Base-by-base conservation (phyloP, 2,113 vertebrate species). In the Leptobrachium leishanense region DNA sequence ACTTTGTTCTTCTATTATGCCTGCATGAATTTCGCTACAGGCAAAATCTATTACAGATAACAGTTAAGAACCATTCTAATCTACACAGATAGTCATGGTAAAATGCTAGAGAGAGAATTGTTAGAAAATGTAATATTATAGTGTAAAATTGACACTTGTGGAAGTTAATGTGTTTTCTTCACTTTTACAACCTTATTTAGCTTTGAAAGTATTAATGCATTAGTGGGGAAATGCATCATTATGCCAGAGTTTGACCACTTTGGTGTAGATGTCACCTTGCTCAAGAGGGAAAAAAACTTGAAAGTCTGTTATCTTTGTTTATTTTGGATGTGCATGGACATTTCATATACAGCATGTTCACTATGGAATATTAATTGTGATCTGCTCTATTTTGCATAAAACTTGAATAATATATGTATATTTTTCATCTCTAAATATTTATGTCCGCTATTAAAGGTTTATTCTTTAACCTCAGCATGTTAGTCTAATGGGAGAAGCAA, bases 31-130 rank as follows among this genome's bases (percentile, higher is more conserved):
- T 92, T 93, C 88, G 92, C 93, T 92, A 88, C 88, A 86, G 92
- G 93, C 92, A 91, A 93, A 94, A 93, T 93, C 92, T 94, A 94
- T 94, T 93, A 93, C 91, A 91, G 92, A 93, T 93, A 93, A 90
- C 91, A 88, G 91, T 92, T 92, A 93, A 92, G 90, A 92, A 92
- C 90, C 89, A 91, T 93, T 92, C 89, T 94, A 93, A 94, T 94
- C 92, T 93, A 88, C 89, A 85, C 88, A 92, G 90, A 91, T 92
- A 90, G 89, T 88, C 88, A 83, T 82, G 84, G 88, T 85, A 90
- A 90, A 91, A 90, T 81, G 88, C 83, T 90, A 86, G 88, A 86
- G 89, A 92, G 87, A n/a, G 77, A 41, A 89, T 90, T 88, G 91
- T 87, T 91, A 84, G 85, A 89, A 90, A 93, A 90, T 88, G 86